Base-by-base conservation (phyloP, 2,888 invertebrate genomes). In the Parapristionchus giblindavisi region DNA sequence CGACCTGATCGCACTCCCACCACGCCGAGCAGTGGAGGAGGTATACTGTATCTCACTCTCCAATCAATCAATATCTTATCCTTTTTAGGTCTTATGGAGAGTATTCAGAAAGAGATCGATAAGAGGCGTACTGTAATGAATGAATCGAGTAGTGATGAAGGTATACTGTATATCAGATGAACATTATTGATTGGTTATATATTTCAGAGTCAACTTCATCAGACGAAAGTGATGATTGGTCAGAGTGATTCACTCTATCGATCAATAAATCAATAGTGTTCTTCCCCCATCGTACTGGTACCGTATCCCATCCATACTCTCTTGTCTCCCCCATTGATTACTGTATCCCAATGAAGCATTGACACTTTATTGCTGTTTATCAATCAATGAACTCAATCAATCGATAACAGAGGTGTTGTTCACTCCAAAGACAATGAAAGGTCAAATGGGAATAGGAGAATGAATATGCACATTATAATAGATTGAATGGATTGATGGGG, bases 151-250 rank as follows among this genome's bases (percentile, higher is more conserved):
- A n/a, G 24, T 24, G 70, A 70, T 36, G 70, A 54, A 21, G 70
- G 52, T 66, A 51, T 36, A 51, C 34, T 66, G 51, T 4, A 24
- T 27, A 38, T 0, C n/a, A 21, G 21, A 38, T 61, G 43, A 14
- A 38, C 1, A 40, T 40, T 40, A n/a, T n/a, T n/a, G n/a, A n/a
- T n/a, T n/a, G n/a, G n/a, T n/a, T n/a, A n/a, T n/a, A n/a, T n/a
- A n/a, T 70, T 48, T 34, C 70, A 70, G 70, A 70, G 3, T 70
- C 70, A 6, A 27, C 34, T 21, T 29, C 32, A 11, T 36, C 52
- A 3, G 52, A 52, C 38, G 70, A 70, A 5, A 66, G 66, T 66
- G 70, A n/a, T n/a, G n/a, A 70, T 36, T 70, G 70, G 70, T 70
- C 70, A 3, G 70, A 70, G 8, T 70, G 66, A 70, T 40, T 61